Base-by-base conservation (phyloP, 2,888 invertebrate genomes). In the Trichacis sp. region DNA sequence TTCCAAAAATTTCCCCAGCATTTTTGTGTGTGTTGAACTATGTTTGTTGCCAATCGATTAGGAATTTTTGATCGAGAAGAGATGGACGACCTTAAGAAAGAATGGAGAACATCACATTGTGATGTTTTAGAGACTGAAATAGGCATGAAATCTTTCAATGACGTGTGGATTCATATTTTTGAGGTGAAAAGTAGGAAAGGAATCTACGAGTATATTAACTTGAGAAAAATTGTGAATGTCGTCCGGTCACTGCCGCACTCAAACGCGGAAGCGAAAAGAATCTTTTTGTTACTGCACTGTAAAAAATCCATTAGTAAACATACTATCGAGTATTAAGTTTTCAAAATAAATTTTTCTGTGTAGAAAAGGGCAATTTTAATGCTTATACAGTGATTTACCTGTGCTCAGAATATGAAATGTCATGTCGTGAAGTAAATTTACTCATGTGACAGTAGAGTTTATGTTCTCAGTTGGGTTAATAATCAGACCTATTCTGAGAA, bases 81-180 rank as follows among this genome's bases (percentile, higher is more conserved):
- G 36, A 3, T 12, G 36, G n/a, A 3, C 2, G 14, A 20, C 6
- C 18, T 18, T 5, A 45, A 45, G 9, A 45, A 11, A 45, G 45
- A 45, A 15, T 19, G 45, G 45, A 18, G 45, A 18, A 15, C 45
- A 11, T 11, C 18, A 19, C 11, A 45, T 45, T 2, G n/a, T 3
- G n/a, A 45, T 11, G 17, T 45, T 19, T 18, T 19, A 11, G 5
- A 45, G 6, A 4, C 12, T 14, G 40, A 45, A 6, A 1, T 45
- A 5, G 45, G 9, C 4, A 18, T 19, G 11, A 8, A 3, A 2
- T 18, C 2, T 11, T 45, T 45, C 20, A 9, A 45, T 45, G 11
- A 45, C 1, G 6, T 45, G 45, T 45, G n/a, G n/a, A n/a, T n/a
- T n/a, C n/a, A n/a, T n/a, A n/a, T n/a, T 19, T 45, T 45, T 45